Percentiles rank a stretch among this genome's conserved stretches.
These are phyloP conservation scores for Karalla daura DNA, from an alignment of 2,797 vertebrate genomes.

Conservation along the genomic window DNA sequence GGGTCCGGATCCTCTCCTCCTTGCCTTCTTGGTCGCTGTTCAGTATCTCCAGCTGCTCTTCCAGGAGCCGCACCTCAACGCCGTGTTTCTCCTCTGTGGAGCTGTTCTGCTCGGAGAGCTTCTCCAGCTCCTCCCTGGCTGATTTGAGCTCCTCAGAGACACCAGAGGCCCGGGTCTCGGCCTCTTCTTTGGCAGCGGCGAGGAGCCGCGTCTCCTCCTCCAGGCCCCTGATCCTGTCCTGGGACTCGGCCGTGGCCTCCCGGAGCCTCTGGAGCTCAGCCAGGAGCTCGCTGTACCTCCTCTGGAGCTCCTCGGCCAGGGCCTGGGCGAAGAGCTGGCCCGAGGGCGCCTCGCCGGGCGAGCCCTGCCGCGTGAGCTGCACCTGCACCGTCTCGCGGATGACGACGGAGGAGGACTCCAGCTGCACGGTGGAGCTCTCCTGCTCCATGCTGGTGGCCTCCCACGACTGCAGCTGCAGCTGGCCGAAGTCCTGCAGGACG, in stretches of 20 bases:
- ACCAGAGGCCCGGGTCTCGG: slow-evolving; percentile 71
- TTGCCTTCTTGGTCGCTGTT: slow-evolving; percentile 83
- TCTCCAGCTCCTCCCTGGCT: slow-evolving; percentile 75
- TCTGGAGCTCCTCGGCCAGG: slow-evolving; percentile 86
- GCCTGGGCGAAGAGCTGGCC: slow-evolving; percentile 79
- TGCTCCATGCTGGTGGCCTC: slow-evolving; percentile 80
- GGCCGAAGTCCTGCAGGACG: slow-evolving; percentile 74
- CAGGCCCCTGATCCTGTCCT: slow-evolving; percentile 77
- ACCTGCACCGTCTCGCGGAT: slow-evolving; percentile 80
- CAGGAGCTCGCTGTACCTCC: slow-evolving; percentile 82
- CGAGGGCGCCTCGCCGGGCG: slow-evolving; percentile 31
- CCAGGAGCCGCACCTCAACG: slow-evolving; percentile 79
- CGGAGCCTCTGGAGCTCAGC: slow-evolving; percentile 84
- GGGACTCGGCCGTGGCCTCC: slow-evolving; percentile 80
- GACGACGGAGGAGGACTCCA: slow-evolving; percentile 75
- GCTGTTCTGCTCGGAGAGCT: slow-evolving; percentile 76
- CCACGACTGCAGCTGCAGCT: slow-evolving; percentile 81
- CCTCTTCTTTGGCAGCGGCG: slow-evolving; percentile 80
- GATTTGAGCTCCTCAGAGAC: slow-evolving; percentile 79
- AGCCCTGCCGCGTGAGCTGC: slow-evolving; percentile 67
- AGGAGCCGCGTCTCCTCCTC: slow-evolving; percentile 72
- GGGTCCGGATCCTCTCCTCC: slow-evolving; percentile 86
- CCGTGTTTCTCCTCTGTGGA: slow-evolving; percentile 77
- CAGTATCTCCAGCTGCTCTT: slow-evolving; percentile 89
- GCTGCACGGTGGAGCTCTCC: slow-evolving; percentile 74